phyloP scores from a whole-genome alignment of 1,140 invertebrate species.

The Octopus bimaculoides region DNA sequence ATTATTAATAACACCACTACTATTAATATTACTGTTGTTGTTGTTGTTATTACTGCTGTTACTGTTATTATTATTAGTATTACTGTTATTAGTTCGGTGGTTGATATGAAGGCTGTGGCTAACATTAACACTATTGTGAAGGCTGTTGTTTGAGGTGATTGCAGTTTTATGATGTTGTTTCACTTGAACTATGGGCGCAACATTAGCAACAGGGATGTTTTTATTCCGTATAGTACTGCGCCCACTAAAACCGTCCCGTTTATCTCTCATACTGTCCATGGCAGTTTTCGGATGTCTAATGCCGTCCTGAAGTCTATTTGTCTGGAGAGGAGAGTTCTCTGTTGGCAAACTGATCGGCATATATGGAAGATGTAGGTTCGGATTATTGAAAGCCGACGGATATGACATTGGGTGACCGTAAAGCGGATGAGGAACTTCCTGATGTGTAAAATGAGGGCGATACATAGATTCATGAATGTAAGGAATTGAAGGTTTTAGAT shows the following conservation, averaged over 20 bases:
- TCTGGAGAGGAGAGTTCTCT: background rate
- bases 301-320: slow-evolving; percentile 7
- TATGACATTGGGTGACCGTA: background rate
- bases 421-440: background rate
- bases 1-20: background rate
- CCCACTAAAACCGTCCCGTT: background rate
- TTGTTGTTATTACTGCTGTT: background rate
- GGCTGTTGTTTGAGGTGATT: background rate
- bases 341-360: background rate
- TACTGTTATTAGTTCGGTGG: background rate
- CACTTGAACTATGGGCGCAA: slow-evolving; percentile 43
- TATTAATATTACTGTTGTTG: too few relatives aligned
- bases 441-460: background rate
- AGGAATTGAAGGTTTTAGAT: background rate
- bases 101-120: background rate
- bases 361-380: background rate
- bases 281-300: slow-evolving; percentile 18
- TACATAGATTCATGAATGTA: background rate
- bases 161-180: background rate
- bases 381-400: background rate
- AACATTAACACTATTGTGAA: background rate
- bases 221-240: slow-evolving; percentile 25
- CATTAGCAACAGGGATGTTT: slow-evolving; percentile 46
- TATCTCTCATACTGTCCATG: slow-evolving; percentile 17
- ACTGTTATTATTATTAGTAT: background rate